Evolutionary conservation across 1,140 invertebrate species (phyloP).

Genomic region (Pseudoatta argentina): DNA sequence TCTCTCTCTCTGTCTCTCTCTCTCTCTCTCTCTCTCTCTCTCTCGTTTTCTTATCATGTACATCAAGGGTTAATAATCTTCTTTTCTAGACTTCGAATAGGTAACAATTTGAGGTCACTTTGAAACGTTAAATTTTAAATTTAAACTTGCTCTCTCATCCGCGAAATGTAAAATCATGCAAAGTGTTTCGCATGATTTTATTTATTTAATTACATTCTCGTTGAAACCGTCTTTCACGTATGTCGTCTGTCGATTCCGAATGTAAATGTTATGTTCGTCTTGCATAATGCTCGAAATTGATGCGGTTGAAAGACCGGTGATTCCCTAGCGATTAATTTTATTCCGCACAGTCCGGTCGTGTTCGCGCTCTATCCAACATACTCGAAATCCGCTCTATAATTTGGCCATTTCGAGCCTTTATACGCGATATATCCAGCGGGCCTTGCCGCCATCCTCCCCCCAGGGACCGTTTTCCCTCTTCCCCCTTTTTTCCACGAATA

Average conservation of each 20-base stretch:
- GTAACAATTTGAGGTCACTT: neutral
- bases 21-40: too few species aligned
- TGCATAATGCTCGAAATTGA: slow-evolving; percentile 46
- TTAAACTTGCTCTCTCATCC: neutral
- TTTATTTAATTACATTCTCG: neutral
- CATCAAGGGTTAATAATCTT: neutral
- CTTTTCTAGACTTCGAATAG: neutral
- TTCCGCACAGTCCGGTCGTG: neutral
- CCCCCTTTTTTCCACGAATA: slow-evolving; percentile 67
- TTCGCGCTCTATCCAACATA: slow-evolving; percentile 37
- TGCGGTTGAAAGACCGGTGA: slow-evolving; percentile 12
- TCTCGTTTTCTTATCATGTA: too few species aligned
- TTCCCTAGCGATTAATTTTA: slow-evolving; percentile 32
- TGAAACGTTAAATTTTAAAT: neutral
- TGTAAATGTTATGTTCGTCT: slow-evolving; percentile 10
- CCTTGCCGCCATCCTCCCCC: slow-evolving; percentile 52
- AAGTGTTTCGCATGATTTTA: neutral
- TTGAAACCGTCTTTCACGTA: neutral
- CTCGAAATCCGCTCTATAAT: slow-evolving; percentile 74
- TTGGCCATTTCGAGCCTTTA: slow-evolving; percentile 76
- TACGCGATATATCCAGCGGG: slow-evolving; percentile 68
- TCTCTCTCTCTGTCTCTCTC: too few species aligned
- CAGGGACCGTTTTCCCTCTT: slow-evolving; percentile 73
- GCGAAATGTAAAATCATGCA: neutral
- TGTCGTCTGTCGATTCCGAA: neutral